These are phyloP conservation scores for Saimiri boliviensis DNA, from an alignment of 2,113 vertebrate genomes.

Conservation along the genomic window DNA sequence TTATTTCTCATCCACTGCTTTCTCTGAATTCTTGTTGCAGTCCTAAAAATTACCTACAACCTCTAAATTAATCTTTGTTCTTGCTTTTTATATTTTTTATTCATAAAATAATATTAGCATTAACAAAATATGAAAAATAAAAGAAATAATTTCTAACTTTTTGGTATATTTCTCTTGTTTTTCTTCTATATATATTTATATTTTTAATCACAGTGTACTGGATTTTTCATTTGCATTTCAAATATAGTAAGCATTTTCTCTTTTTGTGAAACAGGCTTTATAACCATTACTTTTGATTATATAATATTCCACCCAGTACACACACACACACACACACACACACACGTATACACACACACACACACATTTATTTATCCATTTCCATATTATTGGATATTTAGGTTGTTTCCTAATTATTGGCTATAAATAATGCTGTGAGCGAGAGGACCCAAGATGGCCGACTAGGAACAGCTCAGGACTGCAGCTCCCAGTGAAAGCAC, in stretches of 20 bases:
- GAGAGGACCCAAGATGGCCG: too few relatives aligned
- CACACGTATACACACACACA: accelerated
- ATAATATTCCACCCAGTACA: not conserved
- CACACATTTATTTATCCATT: not conserved
- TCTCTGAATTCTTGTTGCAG: not conserved
- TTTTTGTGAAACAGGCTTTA: constrained; percentile 12
- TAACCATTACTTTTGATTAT: not conserved
- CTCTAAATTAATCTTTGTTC: constrained; percentile 10
- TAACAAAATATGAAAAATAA: constrained; percentile 27
- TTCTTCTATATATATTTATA: not conserved
- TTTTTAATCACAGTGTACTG: not conserved
- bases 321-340: not conserved
- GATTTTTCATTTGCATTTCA: not conserved
- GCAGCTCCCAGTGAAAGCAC: too few relatives aligned
- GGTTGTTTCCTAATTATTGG: constrained; percentile 27
- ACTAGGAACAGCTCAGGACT: too few relatives aligned
- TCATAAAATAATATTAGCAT: constrained; percentile 1
- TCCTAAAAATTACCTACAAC: not conserved
- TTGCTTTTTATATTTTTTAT: not conserved
- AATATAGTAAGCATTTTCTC: not conserved
- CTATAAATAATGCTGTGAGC: constrained; percentile 2
- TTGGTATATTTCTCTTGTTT: not conserved
- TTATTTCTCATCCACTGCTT: not conserved
- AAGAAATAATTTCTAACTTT: not conserved
- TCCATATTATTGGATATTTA: not conserved